A percentile compares a stretch with the other conserved stretches of the same genome.
phyloP scores from a whole-genome alignment of 2,888 invertebrate genomes.

The Hermaeophaga mercurialis region DNA sequence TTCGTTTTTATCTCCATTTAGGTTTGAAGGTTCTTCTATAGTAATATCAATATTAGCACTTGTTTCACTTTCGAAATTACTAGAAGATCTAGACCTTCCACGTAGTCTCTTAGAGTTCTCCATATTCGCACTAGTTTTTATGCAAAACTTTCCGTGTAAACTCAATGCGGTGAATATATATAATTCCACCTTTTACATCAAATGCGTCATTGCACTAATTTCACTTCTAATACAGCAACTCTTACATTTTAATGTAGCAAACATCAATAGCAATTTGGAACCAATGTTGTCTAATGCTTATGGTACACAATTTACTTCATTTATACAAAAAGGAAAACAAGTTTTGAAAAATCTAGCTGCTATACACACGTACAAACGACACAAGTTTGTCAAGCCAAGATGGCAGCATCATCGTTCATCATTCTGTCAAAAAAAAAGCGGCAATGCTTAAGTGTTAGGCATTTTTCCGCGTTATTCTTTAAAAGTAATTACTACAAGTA shows the following conservation, averaged over 20 bases:
- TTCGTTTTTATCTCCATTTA: conserved; percentile 26
- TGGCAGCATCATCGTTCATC: conserved; percentile 20
- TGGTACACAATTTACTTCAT: conserved; percentile 11
- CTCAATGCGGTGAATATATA: background rate
- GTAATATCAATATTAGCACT: conserved; percentile 13
- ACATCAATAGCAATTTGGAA: too few relatives aligned
- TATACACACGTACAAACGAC: conserved; percentile 21
- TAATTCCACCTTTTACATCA: background rate
- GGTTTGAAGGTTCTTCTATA: conserved; percentile 27
- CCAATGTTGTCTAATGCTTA: conserved; percentile 2
- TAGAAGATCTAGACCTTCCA: conserved; percentile 27
- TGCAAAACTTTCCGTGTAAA: background rate
- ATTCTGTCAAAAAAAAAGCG: conserved; percentile 4
- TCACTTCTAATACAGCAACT: background rate
- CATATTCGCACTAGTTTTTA: conserved; percentile 20
- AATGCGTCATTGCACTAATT: background rate
- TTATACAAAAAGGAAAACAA: conserved; percentile 19
- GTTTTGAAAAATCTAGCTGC: conserved; percentile 17
- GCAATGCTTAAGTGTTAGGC: background rate
- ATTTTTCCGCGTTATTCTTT: background rate
- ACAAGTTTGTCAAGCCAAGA: conserved; percentile 30
- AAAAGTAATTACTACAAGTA: too few relatives aligned
- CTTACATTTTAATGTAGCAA: background rate
- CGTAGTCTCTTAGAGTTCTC: conserved; percentile 28
- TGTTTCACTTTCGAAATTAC: conserved; percentile 25